Evolutionary conservation across 2,888 invertebrate genomes (phyloP).

Genomic region (Andrena fulva): DNA sequence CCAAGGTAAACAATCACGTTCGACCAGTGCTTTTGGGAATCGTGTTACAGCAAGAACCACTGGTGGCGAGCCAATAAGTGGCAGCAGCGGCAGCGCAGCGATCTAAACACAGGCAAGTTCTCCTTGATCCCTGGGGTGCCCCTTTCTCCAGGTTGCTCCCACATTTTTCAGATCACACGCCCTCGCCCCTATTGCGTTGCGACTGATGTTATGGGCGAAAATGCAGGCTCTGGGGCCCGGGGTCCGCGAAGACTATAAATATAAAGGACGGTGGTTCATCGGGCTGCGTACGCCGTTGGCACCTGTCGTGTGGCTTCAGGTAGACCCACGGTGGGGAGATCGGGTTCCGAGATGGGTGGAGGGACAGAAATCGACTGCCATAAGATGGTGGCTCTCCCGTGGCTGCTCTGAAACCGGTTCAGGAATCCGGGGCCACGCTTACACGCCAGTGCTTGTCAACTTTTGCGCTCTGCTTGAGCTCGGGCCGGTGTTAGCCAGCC

Average conservation of each 20-base stretch:
- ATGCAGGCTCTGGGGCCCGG: neutral
- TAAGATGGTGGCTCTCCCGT: conserved; percentile 65
- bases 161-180: conserved; percentile 24
- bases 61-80: conserved; percentile 25
- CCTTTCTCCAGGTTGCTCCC: neutral
- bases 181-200: conserved; percentile 43
- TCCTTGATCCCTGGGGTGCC: neutral
- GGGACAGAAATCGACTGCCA: conserved; percentile 75
- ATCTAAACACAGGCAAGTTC: conserved; percentile 49
- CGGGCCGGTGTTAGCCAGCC: neutral
- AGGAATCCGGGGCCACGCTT: conserved; percentile 84
- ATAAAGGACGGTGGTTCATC: conserved; percentile 76
- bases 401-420: conserved; percentile 81
- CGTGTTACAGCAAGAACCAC: conserved; percentile 43
- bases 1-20: conserved; percentile 44
- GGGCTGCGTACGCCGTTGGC: conserved; percentile 80
- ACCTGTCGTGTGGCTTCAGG: conserved; percentile 83
- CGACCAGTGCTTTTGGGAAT: conserved; percentile 42
- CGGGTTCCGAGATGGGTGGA: conserved; percentile 58
- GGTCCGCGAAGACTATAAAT: conserved; percentile 40
- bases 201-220: conserved; percentile 37
- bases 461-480: conserved; percentile 18
- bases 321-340: conserved; percentile 60
- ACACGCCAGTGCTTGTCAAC: conserved; percentile 81
- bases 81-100: conserved; percentile 4